These are phyloP conservation scores for Arctia plantaginis DNA, from an alignment of 2,888 invertebrate species.

Conservation along the genomic window DNA sequence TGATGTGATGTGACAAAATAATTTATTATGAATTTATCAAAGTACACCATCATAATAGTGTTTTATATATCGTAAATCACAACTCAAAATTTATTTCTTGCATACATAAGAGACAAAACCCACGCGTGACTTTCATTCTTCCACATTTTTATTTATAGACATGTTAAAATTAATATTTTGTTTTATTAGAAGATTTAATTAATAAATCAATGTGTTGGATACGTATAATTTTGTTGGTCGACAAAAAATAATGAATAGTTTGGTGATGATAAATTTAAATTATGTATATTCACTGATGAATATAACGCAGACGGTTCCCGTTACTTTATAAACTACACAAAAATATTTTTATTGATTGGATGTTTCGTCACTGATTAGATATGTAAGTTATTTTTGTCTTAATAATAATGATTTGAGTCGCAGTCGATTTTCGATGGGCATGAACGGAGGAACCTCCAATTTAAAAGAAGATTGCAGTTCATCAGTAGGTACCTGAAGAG, in stretches of 20 bases:
- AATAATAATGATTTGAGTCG: neutral
- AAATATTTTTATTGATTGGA: neutral
- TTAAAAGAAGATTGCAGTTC: too few relatives aligned
- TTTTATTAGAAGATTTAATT: neutral
- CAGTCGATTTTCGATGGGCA: neutral
- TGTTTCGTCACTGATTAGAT: neutral
- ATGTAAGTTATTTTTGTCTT: neutral
- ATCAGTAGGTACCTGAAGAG: too few relatives aligned
- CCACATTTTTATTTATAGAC: conserved; percentile 1
- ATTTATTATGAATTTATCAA: neutral
- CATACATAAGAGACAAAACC: neutral
- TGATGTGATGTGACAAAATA: neutral
- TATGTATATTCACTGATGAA: conserved; percentile 2
- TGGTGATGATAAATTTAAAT: neutral
- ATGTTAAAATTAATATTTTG: neutral
- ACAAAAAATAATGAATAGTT: conserved; percentile 3
- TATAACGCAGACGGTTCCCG: neutral
- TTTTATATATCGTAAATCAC: neutral
- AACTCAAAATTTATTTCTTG: neutral
- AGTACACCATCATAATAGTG: neutral
- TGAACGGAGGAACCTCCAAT: neutral
- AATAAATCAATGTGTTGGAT: conserved; percentile 9
- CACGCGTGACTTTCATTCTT: neutral
- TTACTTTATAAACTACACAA: neutral
- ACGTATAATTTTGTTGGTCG: neutral